phyloP scores from a whole-genome alignment of 2,888 invertebrate species.

The Trachelus iudaicus region DNA sequence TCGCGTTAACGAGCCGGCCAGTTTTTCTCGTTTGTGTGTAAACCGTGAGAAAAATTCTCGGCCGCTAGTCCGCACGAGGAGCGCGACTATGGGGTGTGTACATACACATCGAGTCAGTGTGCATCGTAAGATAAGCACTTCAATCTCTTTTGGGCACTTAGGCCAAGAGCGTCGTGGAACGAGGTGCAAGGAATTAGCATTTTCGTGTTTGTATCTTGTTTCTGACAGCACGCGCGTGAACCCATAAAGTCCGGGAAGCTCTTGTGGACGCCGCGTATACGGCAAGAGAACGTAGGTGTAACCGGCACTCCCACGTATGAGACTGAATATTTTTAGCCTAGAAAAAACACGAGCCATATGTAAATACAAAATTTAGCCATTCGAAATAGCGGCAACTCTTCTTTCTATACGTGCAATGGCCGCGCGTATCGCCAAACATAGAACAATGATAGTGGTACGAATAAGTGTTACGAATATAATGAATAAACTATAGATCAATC shows the following conservation, averaged over 20 bases:
- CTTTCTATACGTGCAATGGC: not conserved
- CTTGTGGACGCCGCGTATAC: not conserved
- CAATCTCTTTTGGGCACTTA: slow-evolving; percentile 52
- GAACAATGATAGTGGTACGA: not conserved
- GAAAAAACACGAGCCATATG: slow-evolving; percentile 24
- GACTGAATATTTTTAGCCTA: slow-evolving; percentile 29
- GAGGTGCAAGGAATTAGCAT: slow-evolving; percentile 43
- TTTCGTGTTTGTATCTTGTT: slow-evolving; percentile 49
- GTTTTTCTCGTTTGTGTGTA: not conserved
- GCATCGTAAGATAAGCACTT: slow-evolving; percentile 50
- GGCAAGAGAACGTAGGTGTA: slow-evolving; percentile 29
- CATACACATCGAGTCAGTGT: slow-evolving; percentile 20
- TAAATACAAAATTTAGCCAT: slow-evolving; percentile 19
- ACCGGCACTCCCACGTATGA: slow-evolving; percentile 13
- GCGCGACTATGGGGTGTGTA: not conserved
- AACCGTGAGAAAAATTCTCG: not conserved
- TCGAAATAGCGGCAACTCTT: not conserved
- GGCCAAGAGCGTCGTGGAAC: slow-evolving; percentile 17
- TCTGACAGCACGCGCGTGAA: slow-evolving; percentile 41
- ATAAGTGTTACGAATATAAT: too few species aligned
- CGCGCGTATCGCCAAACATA: not conserved
- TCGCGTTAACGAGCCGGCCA: too few species aligned
- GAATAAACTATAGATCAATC: too few species aligned
- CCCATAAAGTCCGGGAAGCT: slow-evolving; percentile 25
- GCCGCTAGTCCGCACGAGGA: not conserved